These are phyloP conservation scores for Nansenia antarctica DNA, from an alignment of 2,113 vertebrate genomes.

Conservation along the genomic window DNA sequence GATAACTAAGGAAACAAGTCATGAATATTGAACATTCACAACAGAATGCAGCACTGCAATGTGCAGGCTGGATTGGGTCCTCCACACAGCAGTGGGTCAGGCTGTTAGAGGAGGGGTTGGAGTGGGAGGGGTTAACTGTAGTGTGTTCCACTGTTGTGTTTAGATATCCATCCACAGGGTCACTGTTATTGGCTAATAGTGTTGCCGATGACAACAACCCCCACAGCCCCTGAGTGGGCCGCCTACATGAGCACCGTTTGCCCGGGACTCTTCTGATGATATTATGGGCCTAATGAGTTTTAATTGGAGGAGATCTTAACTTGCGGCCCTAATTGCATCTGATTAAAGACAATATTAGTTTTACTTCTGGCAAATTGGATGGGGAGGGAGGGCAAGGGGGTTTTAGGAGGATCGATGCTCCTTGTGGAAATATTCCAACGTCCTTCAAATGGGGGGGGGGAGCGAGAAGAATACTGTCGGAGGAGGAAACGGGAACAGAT, in stretches of 20 bases:
- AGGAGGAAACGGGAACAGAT: not conserved
- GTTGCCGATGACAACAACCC: slow-evolving; percentile 41
- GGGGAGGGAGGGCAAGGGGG: slow-evolving; percentile 44
- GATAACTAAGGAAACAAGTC: too few species aligned
- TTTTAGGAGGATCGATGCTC: slow-evolving; percentile 64
- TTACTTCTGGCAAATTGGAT: slow-evolving; percentile 76
- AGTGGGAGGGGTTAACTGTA: not conserved
- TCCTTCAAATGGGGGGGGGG: slow-evolving; percentile 54
- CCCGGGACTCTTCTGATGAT: slow-evolving; percentile 69
- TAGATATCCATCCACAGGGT: slow-evolving; percentile 1
- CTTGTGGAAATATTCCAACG: slow-evolving; percentile 68
- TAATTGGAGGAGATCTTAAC: slow-evolving; percentile 84
- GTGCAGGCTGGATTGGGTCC: too few species aligned
- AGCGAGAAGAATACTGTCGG: slow-evolving; percentile 31
- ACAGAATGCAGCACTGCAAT: too few species aligned
- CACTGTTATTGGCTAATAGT: slow-evolving; percentile 35
- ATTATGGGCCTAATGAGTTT: slow-evolving; percentile 79
- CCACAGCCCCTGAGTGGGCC: slow-evolving; percentile 27
- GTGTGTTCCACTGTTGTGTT: not conserved
- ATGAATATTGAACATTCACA: too few species aligned
- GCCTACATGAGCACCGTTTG: slow-evolving; percentile 54
- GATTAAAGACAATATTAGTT: slow-evolving; percentile 85
- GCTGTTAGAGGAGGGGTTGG: too few species aligned
- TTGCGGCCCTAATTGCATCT: slow-evolving; percentile 79
- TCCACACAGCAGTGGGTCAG: too few species aligned